These are phyloP conservation scores for Chrysotoxum bicinctum DNA, from an alignment of 2,888 invertebrate genomes.

Conservation along the genomic window DNA sequence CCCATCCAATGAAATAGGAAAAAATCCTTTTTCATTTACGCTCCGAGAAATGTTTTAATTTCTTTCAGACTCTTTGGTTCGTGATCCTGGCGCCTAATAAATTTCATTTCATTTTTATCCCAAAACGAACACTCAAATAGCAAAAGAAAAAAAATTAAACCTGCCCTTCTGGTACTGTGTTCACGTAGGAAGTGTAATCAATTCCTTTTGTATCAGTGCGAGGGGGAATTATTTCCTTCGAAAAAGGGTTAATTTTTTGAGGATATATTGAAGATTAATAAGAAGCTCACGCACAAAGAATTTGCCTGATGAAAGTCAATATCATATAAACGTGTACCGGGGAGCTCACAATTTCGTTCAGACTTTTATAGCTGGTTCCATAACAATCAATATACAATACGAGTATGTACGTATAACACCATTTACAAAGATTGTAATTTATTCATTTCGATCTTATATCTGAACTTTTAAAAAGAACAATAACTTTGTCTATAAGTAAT, in stretches of 20 bases:
- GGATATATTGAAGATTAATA: slow-evolving; percentile 68
- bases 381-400: background rate
- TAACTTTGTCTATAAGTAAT: background rate
- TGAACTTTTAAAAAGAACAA: slow-evolving; percentile 8
- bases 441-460: background rate
- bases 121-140: slow-evolving; percentile 62
- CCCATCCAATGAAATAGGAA: background rate
- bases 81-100: slow-evolving; percentile 73
- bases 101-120: slow-evolving; percentile 73
- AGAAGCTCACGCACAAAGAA: slow-evolving; percentile 64
- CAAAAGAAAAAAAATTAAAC: slow-evolving; percentile 14
- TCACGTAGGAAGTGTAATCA: slow-evolving; percentile 66
- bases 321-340: slow-evolving; percentile 22
- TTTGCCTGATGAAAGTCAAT: slow-evolving; percentile 57
- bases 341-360: background rate
- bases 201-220: slow-evolving; percentile 53
- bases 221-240: slow-evolving; percentile 47
- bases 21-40: slow-evolving; percentile 68
- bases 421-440: background rate
- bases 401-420: no score
- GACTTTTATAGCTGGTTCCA: slow-evolving; percentile 1
- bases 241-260: slow-evolving; percentile 66
- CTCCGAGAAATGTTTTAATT: slow-evolving; percentile 72
- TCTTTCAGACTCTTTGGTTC: slow-evolving; percentile 72
- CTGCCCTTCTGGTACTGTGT: slow-evolving; percentile 30